phyloP scores from a whole-genome alignment of 2,888 invertebrate species.

The Metacarcinus magister region DNA sequence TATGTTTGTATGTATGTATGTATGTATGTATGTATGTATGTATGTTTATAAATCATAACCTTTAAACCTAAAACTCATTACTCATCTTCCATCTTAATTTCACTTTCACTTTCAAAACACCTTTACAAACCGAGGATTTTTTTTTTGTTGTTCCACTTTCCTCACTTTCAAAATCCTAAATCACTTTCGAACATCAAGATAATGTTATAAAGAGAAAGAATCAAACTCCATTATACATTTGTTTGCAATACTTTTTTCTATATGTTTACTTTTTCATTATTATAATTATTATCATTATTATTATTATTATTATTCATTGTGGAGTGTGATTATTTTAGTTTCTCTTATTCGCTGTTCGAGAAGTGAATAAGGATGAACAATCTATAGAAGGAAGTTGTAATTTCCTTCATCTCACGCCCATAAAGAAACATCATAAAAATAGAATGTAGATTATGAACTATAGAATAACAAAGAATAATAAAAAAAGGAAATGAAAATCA shows the following conservation, averaged over 20 bases:
- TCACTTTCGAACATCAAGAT: neutral
- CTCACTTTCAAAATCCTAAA: neutral
- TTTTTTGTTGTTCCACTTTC: neutral
- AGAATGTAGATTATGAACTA: neutral
- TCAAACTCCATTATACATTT: neutral
- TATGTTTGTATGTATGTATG: neutral
- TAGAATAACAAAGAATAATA: neutral
- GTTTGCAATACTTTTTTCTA: neutral
- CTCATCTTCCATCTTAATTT: slow-evolving; percentile 8
- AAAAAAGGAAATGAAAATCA: neutral
- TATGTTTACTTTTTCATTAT: neutral
- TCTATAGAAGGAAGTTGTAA: neutral
- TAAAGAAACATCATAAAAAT: neutral
- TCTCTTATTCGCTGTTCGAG: neutral
- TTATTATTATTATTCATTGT: neutral
- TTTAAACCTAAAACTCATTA: neutral
- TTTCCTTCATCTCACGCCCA: neutral
- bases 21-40: slow-evolving; percentile 38
- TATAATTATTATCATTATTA: neutral
- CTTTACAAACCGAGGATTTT: neutral
- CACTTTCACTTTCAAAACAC: neutral
- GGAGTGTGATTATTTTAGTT: neutral
- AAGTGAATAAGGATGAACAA: neutral
- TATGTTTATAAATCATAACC: neutral
- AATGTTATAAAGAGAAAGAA: neutral